Evolutionary conservation across 2,888 invertebrate genomes (phyloP), one percentile per base, ranked within the genome.

Genomic region (Notodonta dromedarius): DNA sequence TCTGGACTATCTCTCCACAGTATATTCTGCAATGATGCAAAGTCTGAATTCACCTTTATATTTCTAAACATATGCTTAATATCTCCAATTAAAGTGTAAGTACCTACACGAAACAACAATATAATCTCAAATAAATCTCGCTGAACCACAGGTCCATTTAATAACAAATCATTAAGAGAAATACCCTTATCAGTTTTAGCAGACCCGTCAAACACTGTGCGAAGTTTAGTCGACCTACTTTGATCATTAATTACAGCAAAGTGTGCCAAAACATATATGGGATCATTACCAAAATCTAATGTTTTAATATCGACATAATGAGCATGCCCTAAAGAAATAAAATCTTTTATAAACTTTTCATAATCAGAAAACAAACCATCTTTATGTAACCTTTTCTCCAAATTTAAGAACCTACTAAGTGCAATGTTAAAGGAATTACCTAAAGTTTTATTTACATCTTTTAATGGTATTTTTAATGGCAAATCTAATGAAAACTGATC

Each of bases 391-490:
- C 40, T 63, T 48, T 65, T 67, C 56, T 75, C 69, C 32, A 73
- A 46, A 54, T 60, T 71, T 5, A 57, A 8, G 61, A 70, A 74
- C 13, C 69, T 60, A n/a, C 66, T 58, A 3, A 61, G 24, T 4
- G 73, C 71, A 8, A 65, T 56, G 16, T 69, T 4, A 56, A 71
- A 71, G 13, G 71, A 71, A 24, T 73, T 56, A 6, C 71, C 73
- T 50, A 68, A 60, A 35, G 35, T 16, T 32, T 13, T 5, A 54
- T 65, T 60, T 3, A 59, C 56, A 46, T 58, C 13, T 6, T 32
- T 14, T 32, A 54, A 24, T 4, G 65, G 59, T 39, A 65, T n/a
- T 51, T 71, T 70, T 16, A 70, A 53, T 4, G 71, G 69, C 16
- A 69, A 46, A 8, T 48, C 50, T 24, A 72, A 68, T 51, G 67